These are phyloP conservation scores for Notolabrus celidotus DNA, from an alignment of 2,797 vertebrate genomes.

Conservation along the genomic window DNA sequence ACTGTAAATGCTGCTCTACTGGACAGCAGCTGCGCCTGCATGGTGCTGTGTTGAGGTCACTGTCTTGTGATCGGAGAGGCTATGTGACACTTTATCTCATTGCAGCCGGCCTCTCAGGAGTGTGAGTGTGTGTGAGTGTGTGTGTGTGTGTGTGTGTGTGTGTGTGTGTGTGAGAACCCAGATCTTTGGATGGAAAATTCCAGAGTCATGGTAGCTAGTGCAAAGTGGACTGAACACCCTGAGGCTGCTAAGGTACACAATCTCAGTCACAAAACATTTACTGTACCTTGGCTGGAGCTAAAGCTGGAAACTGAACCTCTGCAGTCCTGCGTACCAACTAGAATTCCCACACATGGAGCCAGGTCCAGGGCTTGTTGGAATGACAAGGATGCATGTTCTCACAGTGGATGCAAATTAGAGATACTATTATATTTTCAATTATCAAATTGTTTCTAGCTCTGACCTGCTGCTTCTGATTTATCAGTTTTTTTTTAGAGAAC, in stretches of 20 bases:
- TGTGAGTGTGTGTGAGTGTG: too few relatives aligned
- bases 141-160: constrained; percentile 16
- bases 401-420: too few relatives aligned
- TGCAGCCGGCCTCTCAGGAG: constrained; percentile 24
- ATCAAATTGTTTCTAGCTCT: too few relatives aligned
- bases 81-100: constrained; percentile 62
- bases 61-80: constrained; percentile 63
- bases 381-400: neutral
- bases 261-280: constrained; percentile 39
- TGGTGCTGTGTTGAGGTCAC: constrained; percentile 60
- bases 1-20: constrained; percentile 25
- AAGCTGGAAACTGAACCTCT: constrained; percentile 20
- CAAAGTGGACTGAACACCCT: constrained; percentile 25
- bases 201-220: constrained; percentile 31
- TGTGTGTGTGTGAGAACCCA: constrained; percentile 14
- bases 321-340: neutral
- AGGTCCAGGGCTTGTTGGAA: too few relatives aligned
- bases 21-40: constrained; percentile 51
- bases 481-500: too few relatives aligned
- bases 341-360: neutral
- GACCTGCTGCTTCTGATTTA: too few relatives aligned
- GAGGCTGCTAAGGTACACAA: constrained; percentile 12
- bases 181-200: constrained; percentile 63
- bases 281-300: constrained; percentile 14
- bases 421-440: too few relatives aligned